These are phyloP conservation scores for Caenorhabditis sp. DNA, from an alignment of 2,888 invertebrate genomes.

Conservation along the genomic window DNA sequence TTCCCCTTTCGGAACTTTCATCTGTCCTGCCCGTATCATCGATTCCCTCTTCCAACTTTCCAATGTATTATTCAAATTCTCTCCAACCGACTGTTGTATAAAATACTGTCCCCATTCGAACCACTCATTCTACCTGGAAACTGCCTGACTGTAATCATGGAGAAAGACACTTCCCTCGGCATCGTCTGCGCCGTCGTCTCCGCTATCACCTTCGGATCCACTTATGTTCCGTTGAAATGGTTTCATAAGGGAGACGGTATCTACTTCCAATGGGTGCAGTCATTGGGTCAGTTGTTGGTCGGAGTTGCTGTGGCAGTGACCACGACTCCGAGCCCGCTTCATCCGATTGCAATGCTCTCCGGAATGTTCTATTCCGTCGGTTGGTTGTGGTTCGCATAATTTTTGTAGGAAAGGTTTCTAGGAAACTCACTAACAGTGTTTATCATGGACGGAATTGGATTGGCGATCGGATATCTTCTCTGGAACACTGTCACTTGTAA, in stretches of 20 bases:
- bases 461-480: conserved; percentile 70
- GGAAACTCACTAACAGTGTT: conserved; percentile 66
- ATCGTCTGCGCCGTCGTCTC: conserved; percentile 62
- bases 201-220: conserved; percentile 68
- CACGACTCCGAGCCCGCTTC: conserved; percentile 50
- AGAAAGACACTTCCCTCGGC: conserved; percentile 64
- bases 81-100: conserved; percentile 15
- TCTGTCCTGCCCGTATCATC: conserved; percentile 25
- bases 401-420: not conserved
- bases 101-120: not conserved
- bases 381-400: conserved; percentile 14
- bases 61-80: conserved; percentile 22
- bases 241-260: conserved; percentile 72
- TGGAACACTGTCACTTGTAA: conserved; percentile 71
- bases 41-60: conserved; percentile 8
- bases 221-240: conserved; percentile 71
- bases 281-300: conserved; percentile 67
- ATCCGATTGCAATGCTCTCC: conserved; percentile 67
- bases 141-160: conserved; percentile 35
- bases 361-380: conserved; percentile 71
- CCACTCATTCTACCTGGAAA: not conserved
- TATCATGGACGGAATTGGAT: conserved; percentile 73
- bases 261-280: conserved; percentile 73
- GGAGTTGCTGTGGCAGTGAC: conserved; percentile 59
- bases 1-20: conserved; percentile 2